Conservation (phyloP, 2,113 vertebrate genomes). For the Hydrochoerus hydrochaeris region DNA sequence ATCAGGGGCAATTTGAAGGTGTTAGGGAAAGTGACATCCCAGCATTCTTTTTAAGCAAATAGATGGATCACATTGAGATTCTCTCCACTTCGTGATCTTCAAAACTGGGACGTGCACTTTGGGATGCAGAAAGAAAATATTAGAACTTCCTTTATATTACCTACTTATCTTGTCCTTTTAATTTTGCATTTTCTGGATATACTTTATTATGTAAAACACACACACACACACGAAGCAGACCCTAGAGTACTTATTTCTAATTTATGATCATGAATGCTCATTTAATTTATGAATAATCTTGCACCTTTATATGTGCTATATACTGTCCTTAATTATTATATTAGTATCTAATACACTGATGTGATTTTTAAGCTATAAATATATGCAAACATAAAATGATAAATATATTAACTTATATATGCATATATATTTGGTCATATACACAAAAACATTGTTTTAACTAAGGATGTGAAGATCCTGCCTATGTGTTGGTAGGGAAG, state of each 20-base stretch:
- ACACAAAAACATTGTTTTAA: neutral
- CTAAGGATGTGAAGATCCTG: neutral
- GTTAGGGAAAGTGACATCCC: neutral
- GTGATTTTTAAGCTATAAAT: slow-evolving; percentile 14
- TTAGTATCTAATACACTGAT: neutral
- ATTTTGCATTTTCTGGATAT: slow-evolving; percentile 6
- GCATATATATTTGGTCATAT: neutral
- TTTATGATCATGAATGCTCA: neutral
- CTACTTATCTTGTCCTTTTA: slow-evolving; percentile 16
- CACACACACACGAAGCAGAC: neutral
- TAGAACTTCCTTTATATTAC: neutral
- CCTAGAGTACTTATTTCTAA: neutral
- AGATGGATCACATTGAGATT: neutral
- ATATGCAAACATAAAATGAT: neutral
- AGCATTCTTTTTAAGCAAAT: neutral
- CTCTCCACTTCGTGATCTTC: neutral
- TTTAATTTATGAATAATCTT: slow-evolving; percentile 31
- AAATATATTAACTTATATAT: neutral
- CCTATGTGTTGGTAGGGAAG: neutral
- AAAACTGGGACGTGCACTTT: neutral
- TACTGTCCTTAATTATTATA: neutral
- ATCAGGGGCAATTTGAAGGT: slow-evolving; percentile 24
- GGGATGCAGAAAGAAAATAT: neutral
- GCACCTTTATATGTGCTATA: neutral
- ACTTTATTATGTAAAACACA: neutral